Evolutionary conservation across 2,797 vertebrate genomes (phyloP), one percentile per base, ranked within the genome.

Genomic region (Scomberomorus guttatus): DNA sequence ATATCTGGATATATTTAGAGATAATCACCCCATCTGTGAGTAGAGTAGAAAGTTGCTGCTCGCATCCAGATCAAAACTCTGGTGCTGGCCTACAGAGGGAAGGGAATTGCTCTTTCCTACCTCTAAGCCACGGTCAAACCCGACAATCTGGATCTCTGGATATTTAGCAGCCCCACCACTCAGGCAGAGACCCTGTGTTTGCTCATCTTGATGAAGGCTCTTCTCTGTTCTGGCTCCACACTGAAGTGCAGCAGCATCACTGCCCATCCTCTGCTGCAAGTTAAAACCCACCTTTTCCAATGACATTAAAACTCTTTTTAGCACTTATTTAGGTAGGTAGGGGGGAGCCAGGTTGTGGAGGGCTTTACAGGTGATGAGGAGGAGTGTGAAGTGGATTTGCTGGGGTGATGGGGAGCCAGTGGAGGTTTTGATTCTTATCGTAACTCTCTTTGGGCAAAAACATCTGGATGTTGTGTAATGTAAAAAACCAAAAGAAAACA

Each of bases 21-120:
- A 55, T 57, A n/a, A 20, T 66, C 44, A 0, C 34, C 27, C 75
- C 72, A 69, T 75, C 64, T 72, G 69, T 65, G 75, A 24, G 69
- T 51, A 29, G 42, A 22, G 6, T 22, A 2, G 50, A 5, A 51
- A 9, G 9, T 20, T 51, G 50, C 39, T 42, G 39, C 39, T 42
- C 3, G 13, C 39, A 14, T 42, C 4, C 3, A 42, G 39, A 4
- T 42, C 13, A 42, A 22, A 22, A 10, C 50, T 10, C 50, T 10
- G 50, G 2, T 22, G 18, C 6, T 18, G 34, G 48, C 48, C 48
- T 50, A 8, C 48, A 50, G 48, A 18, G 18, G 1, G 18, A 50
- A 50, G n/a, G 67, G 18, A 22, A 29, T 39, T 17, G 20, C 15
- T 22, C 24, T 10, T n/a, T 70, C 42, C 27, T 17, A 24, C 39